Percentiles rank a stretch among this genome's conserved stretches.
phyloP scores from a whole-genome alignment of 1,140 invertebrate species.

The Cydia pomonella region DNA sequence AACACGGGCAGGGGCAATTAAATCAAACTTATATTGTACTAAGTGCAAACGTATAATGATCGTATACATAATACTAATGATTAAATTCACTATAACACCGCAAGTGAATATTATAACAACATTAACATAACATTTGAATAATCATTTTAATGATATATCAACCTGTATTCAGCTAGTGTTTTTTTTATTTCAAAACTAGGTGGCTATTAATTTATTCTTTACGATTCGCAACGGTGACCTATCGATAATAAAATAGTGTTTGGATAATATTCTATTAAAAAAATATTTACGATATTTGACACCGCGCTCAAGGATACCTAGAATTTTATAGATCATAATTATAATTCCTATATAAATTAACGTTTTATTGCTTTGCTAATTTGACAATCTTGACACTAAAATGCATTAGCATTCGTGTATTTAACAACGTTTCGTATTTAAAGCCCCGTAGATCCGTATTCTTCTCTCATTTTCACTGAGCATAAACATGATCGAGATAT shows the following conservation, averaged over 20 bases:
- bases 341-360: constrained; percentile 1
- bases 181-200: not conserved
- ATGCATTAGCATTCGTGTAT: not conserved
- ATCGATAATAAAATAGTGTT: not conserved
- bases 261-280: not conserved
- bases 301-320: not conserved
- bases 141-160: not conserved
- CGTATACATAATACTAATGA: not conserved
- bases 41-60: constrained; percentile 1
- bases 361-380: not conserved
- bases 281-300: constrained; percentile 1
- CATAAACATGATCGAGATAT: too few relatives aligned
- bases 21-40: not conserved
- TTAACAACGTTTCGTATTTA: too few relatives aligned
- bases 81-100: not conserved
- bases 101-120: constrained; percentile 7
- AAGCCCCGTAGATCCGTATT: too few relatives aligned
- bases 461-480: too few relatives aligned
- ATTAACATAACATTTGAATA: constrained; percentile 7
- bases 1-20: constrained; percentile 18
- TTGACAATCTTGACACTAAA: constrained; percentile 1
- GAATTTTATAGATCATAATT: not conserved
- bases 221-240: not conserved
- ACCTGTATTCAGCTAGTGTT: not conserved
- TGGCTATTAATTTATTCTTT: not conserved